A percentile compares a stretch with the other conserved stretches of the same genome.
phyloP scores from a whole-genome alignment of 2,113 vertebrate species.

The Vireo altiloquus region DNA sequence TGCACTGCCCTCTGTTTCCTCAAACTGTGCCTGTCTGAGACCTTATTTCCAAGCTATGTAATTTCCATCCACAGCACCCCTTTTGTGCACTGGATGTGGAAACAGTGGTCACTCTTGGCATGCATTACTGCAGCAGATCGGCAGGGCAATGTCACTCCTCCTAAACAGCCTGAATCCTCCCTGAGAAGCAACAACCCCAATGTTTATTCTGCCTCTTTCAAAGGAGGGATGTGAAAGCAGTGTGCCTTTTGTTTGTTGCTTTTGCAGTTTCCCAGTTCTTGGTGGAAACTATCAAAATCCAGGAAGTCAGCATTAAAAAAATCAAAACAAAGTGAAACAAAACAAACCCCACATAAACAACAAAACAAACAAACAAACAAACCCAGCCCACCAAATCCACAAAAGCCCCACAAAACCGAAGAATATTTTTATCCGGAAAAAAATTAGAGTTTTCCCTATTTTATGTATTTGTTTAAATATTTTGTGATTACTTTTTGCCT shows the following conservation, averaged over 20 bases:
- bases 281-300: not conserved
- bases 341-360: not conserved
- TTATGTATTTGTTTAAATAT: not conserved
- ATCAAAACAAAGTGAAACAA: not conserved
- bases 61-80: not conserved
- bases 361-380: not conserved
- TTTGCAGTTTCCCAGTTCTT: not conserved
- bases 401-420: not conserved
- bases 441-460: not conserved
- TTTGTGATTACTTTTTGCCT: not conserved
- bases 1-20: not conserved
- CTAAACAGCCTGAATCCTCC: not conserved
- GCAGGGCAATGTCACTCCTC: accelerated
- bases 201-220: not conserved
- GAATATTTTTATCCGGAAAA: not conserved
- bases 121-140: accelerated
- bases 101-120: not conserved
- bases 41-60: not conserved
- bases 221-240: not conserved
- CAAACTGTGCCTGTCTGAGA: not conserved
- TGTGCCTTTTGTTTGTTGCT: not conserved
- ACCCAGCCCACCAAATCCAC: not conserved
- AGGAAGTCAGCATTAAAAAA: not conserved
- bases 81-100: not conserved
- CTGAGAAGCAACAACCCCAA: not conserved